A percentile compares a stretch with the other conserved stretches of the same genome.
Evolutionary conservation across 1,140 invertebrate species (phyloP).

Genomic region (Pomacea maculata): DNA sequence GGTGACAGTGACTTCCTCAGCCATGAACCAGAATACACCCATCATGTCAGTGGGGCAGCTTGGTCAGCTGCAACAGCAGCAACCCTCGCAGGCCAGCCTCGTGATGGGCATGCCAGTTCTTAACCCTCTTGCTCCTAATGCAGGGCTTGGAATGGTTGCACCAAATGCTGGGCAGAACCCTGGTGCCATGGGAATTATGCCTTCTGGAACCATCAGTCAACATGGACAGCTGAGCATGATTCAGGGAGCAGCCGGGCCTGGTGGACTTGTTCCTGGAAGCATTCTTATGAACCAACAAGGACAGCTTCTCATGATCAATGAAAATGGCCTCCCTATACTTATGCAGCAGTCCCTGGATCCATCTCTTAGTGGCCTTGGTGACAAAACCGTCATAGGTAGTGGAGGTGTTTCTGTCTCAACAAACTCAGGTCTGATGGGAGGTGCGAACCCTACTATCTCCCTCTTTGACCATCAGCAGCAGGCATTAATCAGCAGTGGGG

Average conservation of each 20-base stretch:
- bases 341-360: conserved; percentile 2
- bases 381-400: conserved; percentile 1
- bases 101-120: conserved; percentile 9
- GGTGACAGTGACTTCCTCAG: conserved; percentile 12
- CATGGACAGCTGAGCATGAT: conserved; percentile 2
- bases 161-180: neutral
- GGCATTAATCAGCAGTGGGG: conserved; percentile 15
- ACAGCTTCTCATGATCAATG: conserved; percentile 29
- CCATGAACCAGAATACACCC: conserved; percentile 21
- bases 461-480: conserved; percentile 21
- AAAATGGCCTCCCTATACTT: conserved; percentile 40
- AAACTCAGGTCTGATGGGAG: conserved; percentile 1
- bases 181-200: conserved; percentile 28
- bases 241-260: neutral
- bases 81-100: neutral
- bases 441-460: neutral
- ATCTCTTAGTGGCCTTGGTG: conserved; percentile 6
- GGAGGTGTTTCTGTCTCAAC: conserved; percentile 5
- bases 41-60: conserved; percentile 35
- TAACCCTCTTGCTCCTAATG: neutral
- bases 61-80: conserved; percentile 19
- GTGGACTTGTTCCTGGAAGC: conserved; percentile 10
- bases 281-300: conserved; percentile 30
- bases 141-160: conserved; percentile 3
- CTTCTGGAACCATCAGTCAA: conserved; percentile 39